These are phyloP conservation scores for Cardiocondyla obscurior DNA, from an alignment of 1,140 invertebrate species.

Conservation along the genomic window DNA sequence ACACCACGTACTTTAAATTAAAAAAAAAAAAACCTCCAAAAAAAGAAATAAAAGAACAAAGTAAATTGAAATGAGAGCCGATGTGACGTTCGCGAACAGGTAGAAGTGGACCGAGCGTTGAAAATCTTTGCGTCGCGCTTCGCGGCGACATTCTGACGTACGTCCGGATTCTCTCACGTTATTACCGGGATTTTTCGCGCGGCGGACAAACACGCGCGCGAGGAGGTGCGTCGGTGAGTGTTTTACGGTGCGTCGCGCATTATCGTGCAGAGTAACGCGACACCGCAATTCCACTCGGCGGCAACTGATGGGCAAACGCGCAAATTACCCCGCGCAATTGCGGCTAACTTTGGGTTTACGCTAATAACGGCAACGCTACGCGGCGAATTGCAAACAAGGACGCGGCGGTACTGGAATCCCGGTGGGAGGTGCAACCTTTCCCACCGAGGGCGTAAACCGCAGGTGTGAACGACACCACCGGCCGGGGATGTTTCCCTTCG, in stretches of 20 bases:
- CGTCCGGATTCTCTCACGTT: slow-evolving; percentile 60
- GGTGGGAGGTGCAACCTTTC: slow-evolving; percentile 73
- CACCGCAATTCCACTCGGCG: slow-evolving; percentile 71
- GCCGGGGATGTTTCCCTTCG: slow-evolving; percentile 31
- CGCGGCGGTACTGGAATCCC: slow-evolving; percentile 47
- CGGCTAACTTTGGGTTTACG: slow-evolving; percentile 67
- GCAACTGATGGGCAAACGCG: slow-evolving; percentile 70
- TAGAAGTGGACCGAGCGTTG: not conserved
- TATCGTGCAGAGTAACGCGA: slow-evolving; percentile 71
- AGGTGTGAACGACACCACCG: slow-evolving; percentile 57
- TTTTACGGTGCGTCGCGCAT: slow-evolving; percentile 69
- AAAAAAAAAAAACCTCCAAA: no score
- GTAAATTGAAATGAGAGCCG: no score
- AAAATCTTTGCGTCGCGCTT: not conserved
- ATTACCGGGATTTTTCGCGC: slow-evolving; percentile 48
- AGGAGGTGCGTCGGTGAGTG: slow-evolving; percentile 16
- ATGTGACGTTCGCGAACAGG: no score
- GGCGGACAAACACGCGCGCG: not conserved
- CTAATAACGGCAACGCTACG: slow-evolving; percentile 70
- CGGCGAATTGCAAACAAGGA: slow-evolving; percentile 73
- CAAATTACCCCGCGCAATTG: slow-evolving; percentile 75
- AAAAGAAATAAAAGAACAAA: no score
- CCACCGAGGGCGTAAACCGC: slow-evolving; percentile 81
- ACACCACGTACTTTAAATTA: no score
- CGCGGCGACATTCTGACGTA: not conserved